Percentiles rank a stretch among this genome's conserved stretches.
phyloP scores from a whole-genome alignment of 2,888 invertebrate genomes.

The Epicampocera succincta region DNA sequence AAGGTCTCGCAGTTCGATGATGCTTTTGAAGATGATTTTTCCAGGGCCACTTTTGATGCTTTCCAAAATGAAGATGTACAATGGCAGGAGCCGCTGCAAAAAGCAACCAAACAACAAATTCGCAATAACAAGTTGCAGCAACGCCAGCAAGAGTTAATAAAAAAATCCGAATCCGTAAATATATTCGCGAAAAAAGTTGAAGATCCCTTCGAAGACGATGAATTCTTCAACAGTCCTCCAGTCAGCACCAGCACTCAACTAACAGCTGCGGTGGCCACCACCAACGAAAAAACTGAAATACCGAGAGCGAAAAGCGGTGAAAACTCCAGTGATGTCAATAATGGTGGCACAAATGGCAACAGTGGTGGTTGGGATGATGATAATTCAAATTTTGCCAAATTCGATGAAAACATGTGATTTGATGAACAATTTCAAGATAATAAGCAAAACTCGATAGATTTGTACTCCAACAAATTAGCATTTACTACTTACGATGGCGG shows the following conservation, averaged over 20 bases:
- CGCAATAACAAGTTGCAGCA: constrained; percentile 79
- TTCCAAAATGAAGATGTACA: constrained; percentile 81
- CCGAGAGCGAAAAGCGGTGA: constrained; percentile 58
- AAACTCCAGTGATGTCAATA: constrained; percentile 24
- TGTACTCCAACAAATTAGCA: constrained; percentile 1
- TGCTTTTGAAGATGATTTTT: constrained; percentile 84
- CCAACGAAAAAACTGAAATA: constrained; percentile 55
- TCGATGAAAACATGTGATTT: constrained; percentile 82
- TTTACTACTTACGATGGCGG: background rate
- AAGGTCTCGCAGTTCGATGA: constrained; percentile 82
- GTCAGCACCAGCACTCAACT: constrained; percentile 13
- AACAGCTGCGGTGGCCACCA: constrained; percentile 31
- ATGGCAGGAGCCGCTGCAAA: constrained; percentile 71
- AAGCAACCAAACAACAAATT: constrained; percentile 76
- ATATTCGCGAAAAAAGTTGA: constrained; percentile 93
- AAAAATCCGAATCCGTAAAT: constrained; percentile 94
- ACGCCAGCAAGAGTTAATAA: constrained; percentile 85
- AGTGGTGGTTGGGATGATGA: constrained; percentile 77
- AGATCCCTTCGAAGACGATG: constrained; percentile 95
- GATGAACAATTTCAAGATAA: constrained; percentile 77
- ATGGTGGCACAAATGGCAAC: background rate
- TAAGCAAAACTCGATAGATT: constrained; percentile 21
- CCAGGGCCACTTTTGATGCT: constrained; percentile 81
- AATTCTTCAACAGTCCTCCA: constrained; percentile 86
- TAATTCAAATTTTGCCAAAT: constrained; percentile 81